These are phyloP conservation scores for Leptonema lineaticorne DNA, from an alignment of 1,140 invertebrate genomes.

Conservation along the genomic window DNA sequence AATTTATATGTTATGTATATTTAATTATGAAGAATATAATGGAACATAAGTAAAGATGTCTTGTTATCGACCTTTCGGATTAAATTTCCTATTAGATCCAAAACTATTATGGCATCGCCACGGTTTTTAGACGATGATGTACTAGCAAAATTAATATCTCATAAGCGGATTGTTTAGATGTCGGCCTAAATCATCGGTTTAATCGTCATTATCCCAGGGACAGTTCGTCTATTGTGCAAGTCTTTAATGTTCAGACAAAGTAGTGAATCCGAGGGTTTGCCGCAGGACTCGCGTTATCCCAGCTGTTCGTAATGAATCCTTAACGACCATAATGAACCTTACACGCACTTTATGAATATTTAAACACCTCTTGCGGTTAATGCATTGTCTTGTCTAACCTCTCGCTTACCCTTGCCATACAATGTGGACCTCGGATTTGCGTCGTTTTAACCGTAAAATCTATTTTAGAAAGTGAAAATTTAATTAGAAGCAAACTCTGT, in stretches of 20 bases:
- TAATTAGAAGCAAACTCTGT: neutral
- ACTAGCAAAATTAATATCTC: neutral
- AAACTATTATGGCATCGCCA: too few relatives aligned
- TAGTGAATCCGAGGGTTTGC: conserved; percentile 1
- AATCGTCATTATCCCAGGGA: neutral
- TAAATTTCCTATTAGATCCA: too few relatives aligned
- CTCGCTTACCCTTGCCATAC: neutral
- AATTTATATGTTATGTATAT: too few relatives aligned
- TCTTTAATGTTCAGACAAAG: neutral
- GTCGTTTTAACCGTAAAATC: neutral
- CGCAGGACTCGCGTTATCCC: conserved; percentile 26
- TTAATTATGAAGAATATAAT: too few relatives aligned
- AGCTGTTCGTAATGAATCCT: conserved; percentile 36
- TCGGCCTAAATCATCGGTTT: neutral
- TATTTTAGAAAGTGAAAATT: neutral
- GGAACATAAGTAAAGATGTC: too few relatives aligned
- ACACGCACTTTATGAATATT: conserved; percentile 42
- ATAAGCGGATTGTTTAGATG: neutral
- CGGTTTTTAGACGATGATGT: too few relatives aligned
- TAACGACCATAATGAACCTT: conserved; percentile 40
- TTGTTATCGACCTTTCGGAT: too few relatives aligned
- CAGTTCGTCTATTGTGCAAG: conserved; percentile 7
- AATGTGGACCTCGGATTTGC: neutral
- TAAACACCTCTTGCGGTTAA: conserved; percentile 24
- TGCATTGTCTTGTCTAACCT: conserved; percentile 24